Evolutionary conservation across 2,113 vertebrate species (phyloP), one percentile per base, ranked within the genome.

Genomic region (Cyphomyrus plagiostoma): DNA sequence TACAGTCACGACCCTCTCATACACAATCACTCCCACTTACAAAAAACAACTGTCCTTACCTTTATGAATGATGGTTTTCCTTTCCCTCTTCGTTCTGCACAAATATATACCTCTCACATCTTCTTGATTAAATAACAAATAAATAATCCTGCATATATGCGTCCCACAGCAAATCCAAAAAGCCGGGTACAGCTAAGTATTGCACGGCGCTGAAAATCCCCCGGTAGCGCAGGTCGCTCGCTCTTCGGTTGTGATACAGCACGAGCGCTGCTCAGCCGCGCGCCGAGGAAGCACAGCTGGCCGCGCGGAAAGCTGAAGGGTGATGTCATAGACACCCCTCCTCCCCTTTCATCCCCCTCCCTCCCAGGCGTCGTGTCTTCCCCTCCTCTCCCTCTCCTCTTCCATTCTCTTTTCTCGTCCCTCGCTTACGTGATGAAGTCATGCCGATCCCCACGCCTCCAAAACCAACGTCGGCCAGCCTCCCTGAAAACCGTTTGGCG

Each of bases 321-420:
- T 96, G 95, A 96, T 95, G 95, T 95, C 95, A 95, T 95, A 94
- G 93, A 89, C 91, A 48, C 77, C 89, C 89, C 88, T 50, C 89
- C 85, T 66, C 26, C 42, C 19, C 86, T 56, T 42, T 21, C 52
- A 30, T 66, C 84, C 46, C 84, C 39, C 85, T 50, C 88, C 82
- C n/a, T 52, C 48, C 74, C 45, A 39, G 52, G 88, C 88, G 49
- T 45, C 66, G 48, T 87, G 35, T 56, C 50, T 7, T 10, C 83
- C 58, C 58, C 70, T 8, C 56, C 66, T 10, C 35, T 74, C 49
- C 48, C 30, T 86, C 90, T n/a, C 84, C 48, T 91, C 84, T 70
- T 56, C 86, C 8, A 39, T 88, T 58, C 50, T 87, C 86, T 39
- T 45, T 58, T 26, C 53, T 74, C 52, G 86, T 70, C 90, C 91